Evolutionary conservation across 2,113 vertebrate species (phyloP).

Genomic region (Labeo catla): DNA sequence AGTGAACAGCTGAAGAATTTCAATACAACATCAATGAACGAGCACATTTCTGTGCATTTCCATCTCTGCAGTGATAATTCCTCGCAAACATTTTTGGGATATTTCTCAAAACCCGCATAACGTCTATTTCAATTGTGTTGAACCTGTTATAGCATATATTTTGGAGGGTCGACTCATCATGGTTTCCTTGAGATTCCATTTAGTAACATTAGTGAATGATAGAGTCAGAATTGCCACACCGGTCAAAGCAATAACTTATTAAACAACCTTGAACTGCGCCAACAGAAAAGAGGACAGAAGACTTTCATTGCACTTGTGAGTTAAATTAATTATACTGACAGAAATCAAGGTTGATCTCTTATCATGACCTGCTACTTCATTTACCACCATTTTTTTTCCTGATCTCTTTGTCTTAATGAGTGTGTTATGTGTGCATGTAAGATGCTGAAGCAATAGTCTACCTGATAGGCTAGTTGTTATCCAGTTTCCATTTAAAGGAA

Average conservation of each 20-base stretch:
- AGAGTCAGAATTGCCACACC: background rate
- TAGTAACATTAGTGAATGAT: constrained; percentile 17
- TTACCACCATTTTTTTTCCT: constrained; percentile 4
- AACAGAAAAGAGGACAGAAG: background rate
- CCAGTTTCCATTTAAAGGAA: background rate
- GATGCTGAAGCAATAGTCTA: constrained; percentile 52
- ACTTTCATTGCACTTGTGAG: background rate
- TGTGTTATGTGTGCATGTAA: constrained; percentile 25
- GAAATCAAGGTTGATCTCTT: background rate
- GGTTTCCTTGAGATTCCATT: background rate
- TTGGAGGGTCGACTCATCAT: background rate
- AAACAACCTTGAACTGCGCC: constrained; percentile 15
- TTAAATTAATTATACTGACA: background rate
- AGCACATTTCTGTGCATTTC: constrained; percentile 54
- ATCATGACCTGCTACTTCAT: background rate
- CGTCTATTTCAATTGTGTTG: background rate
- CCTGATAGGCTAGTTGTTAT: constrained; percentile 66
- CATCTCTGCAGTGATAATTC: constrained; percentile 51
- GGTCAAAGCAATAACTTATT: background rate
- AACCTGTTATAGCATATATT: background rate
- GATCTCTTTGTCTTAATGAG: constrained; percentile 19
- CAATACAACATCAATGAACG: constrained; percentile 51
- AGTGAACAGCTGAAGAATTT: constrained; percentile 67
- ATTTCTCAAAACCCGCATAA: background rate
- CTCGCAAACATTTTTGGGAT: constrained; percentile 17